Conservation (phyloP, 2,797 vertebrate genomes). For the Liparis tanakae region DNA sequence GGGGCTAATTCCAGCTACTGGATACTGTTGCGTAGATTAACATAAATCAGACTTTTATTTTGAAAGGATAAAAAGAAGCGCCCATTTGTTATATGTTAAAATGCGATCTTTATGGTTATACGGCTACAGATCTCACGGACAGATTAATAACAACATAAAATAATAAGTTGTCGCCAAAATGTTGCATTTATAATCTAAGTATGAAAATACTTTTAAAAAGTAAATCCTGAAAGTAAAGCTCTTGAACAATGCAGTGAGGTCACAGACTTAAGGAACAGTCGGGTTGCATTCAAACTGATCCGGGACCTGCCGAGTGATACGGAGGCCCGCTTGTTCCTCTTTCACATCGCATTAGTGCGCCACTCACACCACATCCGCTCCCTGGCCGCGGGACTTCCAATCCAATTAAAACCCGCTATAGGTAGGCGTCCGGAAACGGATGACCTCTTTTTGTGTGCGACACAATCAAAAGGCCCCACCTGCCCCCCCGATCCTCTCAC, state of each 20-base stretch:
- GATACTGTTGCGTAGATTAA: neutral
- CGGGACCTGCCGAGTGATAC: neutral
- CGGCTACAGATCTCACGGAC: too few species aligned
- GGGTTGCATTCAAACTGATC: neutral
- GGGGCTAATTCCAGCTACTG: too few species aligned
- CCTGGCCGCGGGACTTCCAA: slow-evolving; percentile 10
- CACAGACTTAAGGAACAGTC: neutral
- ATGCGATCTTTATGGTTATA: too few species aligned
- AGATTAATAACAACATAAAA: neutral
- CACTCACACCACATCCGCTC: slow-evolving; percentile 16
- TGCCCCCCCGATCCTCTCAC: neutral
- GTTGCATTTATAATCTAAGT: neutral
- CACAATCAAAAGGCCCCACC: slow-evolving; percentile 15
- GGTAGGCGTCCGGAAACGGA: slow-evolving; percentile 12
- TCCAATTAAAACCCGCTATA: slow-evolving; percentile 30
- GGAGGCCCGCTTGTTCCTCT: slow-evolving; percentile 1
- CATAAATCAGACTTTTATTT: too few species aligned
- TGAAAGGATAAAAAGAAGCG: too few species aligned
- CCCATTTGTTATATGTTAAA: too few species aligned
- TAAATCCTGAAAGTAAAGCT: neutral
- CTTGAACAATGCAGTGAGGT: neutral
- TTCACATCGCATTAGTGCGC: neutral
- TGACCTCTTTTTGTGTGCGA: slow-evolving; percentile 22
- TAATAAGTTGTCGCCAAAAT: neutral
- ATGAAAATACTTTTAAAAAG: neutral